A percentile compares a stretch with the other conserved stretches of the same genome.
phyloP scores from a whole-genome alignment of 2,113 vertebrate species.

The Forbesichthys agassizii region DNA sequence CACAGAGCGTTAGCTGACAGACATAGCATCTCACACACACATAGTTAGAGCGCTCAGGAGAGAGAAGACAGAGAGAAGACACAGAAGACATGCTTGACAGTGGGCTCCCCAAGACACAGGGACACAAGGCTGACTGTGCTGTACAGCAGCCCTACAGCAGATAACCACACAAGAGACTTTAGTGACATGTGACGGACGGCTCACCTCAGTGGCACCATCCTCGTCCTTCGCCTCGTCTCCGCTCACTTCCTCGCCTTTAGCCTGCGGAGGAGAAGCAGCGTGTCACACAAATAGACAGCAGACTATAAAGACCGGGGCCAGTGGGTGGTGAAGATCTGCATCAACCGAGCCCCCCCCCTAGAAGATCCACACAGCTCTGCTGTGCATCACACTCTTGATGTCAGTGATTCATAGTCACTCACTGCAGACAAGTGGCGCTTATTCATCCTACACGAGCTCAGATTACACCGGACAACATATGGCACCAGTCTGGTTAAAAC shows the following conservation, averaged over 20 bases:
- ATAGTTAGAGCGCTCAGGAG: conserved; percentile 1
- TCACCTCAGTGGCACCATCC: conserved; percentile 61
- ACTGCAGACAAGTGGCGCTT: conserved; percentile 10
- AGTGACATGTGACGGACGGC: background rate
- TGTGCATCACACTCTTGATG: background rate
- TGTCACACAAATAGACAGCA: background rate
- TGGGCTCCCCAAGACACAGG: conserved; percentile 18
- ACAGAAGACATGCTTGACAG: background rate
- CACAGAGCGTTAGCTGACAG: conserved; percentile 17
- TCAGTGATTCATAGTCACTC: conserved; percentile 11
- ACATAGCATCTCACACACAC: background rate
- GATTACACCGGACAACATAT: background rate
- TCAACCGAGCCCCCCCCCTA: background rate
- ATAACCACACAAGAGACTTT: background rate
- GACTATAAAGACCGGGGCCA: background rate
- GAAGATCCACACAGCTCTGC: background rate
- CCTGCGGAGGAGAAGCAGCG: conserved; percentile 34
- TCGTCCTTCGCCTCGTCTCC: conserved; percentile 31
- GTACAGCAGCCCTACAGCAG: too few relatives aligned
- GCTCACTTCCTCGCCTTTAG: conserved; percentile 33
- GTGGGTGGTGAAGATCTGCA: background rate
- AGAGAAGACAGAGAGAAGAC: background rate
- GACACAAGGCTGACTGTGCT: background rate
- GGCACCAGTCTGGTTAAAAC: background rate
- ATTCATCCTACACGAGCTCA: conserved; percentile 11